These are phyloP conservation scores for Schizopygopsis malacanthus DNA, from an alignment of 2,797 vertebrate genomes.

Conservation along the genomic window DNA sequence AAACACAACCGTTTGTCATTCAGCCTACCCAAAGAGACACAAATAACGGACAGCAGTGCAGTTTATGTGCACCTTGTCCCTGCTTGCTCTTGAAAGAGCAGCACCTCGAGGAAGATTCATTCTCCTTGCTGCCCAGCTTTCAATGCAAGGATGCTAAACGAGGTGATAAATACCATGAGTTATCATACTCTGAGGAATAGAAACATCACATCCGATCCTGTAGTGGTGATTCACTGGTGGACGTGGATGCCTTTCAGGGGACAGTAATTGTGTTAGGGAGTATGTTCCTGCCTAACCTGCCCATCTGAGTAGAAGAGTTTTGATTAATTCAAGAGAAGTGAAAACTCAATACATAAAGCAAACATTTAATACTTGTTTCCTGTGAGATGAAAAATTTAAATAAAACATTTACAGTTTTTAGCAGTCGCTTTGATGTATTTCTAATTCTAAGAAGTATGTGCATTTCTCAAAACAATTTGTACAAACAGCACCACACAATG, in stretches of 20 bases:
- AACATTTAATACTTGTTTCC: background rate
- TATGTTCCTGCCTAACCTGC: slow-evolving; percentile 22
- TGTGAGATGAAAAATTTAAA: background rate
- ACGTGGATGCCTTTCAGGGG: slow-evolving; percentile 1
- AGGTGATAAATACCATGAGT: slow-evolving; percentile 38
- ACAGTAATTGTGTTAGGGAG: slow-evolving; percentile 27
- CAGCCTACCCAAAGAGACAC: slow-evolving; percentile 13
- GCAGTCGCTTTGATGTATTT: no score
- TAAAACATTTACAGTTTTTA: background rate
- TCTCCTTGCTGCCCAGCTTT: slow-evolving; percentile 32
- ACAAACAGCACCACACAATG: no score
- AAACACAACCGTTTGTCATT: slow-evolving; percentile 4
- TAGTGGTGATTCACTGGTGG: slow-evolving; percentile 36
- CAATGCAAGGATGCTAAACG: slow-evolving; percentile 43
- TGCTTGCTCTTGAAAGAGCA: slow-evolving; percentile 29
- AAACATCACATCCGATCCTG: slow-evolving; percentile 24
- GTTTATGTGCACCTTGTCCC: slow-evolving; percentile 44
- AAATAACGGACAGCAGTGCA: background rate
- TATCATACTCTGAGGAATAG: slow-evolving; percentile 45
- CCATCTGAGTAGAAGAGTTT: background rate
- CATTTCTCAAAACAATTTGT: no score
- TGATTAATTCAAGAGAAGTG: slow-evolving; percentile 27
- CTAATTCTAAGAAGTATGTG: no score
- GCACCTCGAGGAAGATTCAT: slow-evolving; percentile 37
- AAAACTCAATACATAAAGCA: slow-evolving; percentile 3